A percentile compares a stretch with the other conserved stretches of the same genome.
Conservation (phyloP, 1,140 invertebrate genomes). For the Lutraria rhynchaena region DNA sequence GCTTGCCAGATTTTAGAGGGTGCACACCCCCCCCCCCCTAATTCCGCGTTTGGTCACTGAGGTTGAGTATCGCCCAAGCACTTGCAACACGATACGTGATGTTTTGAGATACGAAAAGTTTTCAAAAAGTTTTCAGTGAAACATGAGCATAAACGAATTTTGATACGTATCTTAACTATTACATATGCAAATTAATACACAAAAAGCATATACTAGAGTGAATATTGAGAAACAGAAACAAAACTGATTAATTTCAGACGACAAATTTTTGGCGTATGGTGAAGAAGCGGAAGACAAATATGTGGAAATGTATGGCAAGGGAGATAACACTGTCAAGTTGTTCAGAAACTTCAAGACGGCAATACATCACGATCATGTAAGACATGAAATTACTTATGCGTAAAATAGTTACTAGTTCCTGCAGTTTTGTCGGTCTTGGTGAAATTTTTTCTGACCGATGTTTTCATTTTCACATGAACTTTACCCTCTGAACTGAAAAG, state of each 20-base stretch:
- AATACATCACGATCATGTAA: not conserved
- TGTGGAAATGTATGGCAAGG: not conserved
- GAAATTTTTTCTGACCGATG: no score
- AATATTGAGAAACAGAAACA: not conserved
- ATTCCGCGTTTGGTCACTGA: no score
- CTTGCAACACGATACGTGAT: not conserved
- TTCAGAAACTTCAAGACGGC: constrained; percentile 40
- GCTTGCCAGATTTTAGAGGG: no score
- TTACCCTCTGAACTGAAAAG: no score
- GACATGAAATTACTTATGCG: not conserved
- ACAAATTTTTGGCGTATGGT: constrained; percentile 25
- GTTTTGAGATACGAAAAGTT: not conserved
- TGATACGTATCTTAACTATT: not conserved
- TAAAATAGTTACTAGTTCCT: not conserved
- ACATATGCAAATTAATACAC: not conserved
- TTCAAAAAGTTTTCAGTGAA: not conserved
- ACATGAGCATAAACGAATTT: not conserved
- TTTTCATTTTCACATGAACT: no score
- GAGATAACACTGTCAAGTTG: not conserved
- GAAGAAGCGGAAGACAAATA: constrained; percentile 42
- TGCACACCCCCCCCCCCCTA: no score
- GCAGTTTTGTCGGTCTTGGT: no score
- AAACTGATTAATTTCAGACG: constrained; percentile 4
- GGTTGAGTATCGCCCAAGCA: not conserved
- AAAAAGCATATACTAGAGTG: not conserved